Percentiles rank a stretch among this genome's conserved stretches.
These are phyloP conservation scores for Conger conger DNA, from an alignment of 2,113 vertebrate genomes.

Conservation along the genomic window DNA sequence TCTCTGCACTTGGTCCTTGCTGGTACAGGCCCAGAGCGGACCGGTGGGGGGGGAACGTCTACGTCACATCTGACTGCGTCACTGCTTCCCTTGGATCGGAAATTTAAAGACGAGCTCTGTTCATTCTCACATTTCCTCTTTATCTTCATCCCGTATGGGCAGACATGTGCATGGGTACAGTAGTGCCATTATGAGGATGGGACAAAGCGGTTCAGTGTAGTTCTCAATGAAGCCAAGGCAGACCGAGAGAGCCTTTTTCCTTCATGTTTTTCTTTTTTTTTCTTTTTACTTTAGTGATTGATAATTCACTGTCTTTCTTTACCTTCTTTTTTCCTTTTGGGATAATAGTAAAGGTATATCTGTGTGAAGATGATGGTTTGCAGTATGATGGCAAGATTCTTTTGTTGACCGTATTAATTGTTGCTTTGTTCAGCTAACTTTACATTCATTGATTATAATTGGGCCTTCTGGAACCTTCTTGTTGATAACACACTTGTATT, in stretches of 20 bases:
- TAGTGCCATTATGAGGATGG: neutral
- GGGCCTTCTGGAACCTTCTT: too few species aligned
- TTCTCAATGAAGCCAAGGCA: neutral
- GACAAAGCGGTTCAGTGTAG: neutral
- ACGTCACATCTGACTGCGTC: neutral
- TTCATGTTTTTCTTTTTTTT: neutral
- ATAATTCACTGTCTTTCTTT: neutral
- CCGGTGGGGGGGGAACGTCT: neutral
- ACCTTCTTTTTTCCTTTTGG: neutral
- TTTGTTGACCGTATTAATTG: too few species aligned
- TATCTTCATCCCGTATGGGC: neutral
- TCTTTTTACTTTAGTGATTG: neutral
- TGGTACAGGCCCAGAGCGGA: neutral
- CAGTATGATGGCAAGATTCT: too few species aligned
- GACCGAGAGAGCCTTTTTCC: neutral
- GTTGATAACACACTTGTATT: too few species aligned
- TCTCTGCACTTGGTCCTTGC: neutral
- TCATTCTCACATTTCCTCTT: neutral
- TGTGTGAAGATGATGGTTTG: too few species aligned
- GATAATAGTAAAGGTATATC: too few species aligned
- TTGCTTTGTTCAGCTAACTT: too few species aligned
- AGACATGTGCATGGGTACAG: neutral
- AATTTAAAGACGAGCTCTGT: neutral
- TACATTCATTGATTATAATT: too few species aligned
- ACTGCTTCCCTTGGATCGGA: neutral